phyloP scores from a whole-genome alignment of 2,797 vertebrate genomes.

The Naso thynnoides region DNA sequence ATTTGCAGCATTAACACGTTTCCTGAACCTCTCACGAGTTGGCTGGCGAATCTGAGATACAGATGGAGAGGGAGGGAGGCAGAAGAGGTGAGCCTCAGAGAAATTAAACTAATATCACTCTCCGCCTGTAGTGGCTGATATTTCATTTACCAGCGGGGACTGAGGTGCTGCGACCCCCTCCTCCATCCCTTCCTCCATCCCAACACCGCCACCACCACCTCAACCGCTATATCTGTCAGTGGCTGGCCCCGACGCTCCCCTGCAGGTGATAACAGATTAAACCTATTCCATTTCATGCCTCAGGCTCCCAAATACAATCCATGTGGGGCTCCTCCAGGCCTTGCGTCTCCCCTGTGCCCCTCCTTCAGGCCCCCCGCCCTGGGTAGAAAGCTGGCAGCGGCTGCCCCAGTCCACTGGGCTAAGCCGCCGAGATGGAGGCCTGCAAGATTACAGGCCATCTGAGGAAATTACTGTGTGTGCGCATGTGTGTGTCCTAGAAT shows the following conservation, averaged over 20 bases:
- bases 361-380: constrained; percentile 57
- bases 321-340: constrained; percentile 79
- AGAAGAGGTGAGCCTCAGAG: constrained; percentile 62
- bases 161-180: constrained; percentile 54
- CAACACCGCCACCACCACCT: constrained; percentile 51
- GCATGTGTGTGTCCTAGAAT: constrained; percentile 66
- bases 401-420: constrained; percentile 82
- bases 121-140: constrained; percentile 76
- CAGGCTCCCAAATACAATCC: constrained; percentile 84
- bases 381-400: constrained; percentile 73
- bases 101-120: constrained; percentile 80
- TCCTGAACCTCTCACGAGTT: constrained; percentile 20
- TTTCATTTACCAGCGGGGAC: constrained; percentile 80
- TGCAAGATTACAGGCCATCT: constrained; percentile 81
- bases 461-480: constrained; percentile 77
- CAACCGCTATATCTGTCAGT: constrained; percentile 70
- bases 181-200: constrained; percentile 15
- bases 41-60: constrained; percentile 28
- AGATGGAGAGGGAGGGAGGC: constrained; percentile 30
- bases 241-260: constrained; percentile 74
- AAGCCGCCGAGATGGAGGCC: constrained; percentile 82
- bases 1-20: constrained; percentile 19
- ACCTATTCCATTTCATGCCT: constrained; percentile 88
- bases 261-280: constrained; percentile 88
- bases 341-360: constrained; percentile 57